Evolutionary conservation across 2,113 vertebrate genomes (phyloP), one percentile per base, ranked within the genome.

Genomic region (Microcebus ravelobensis): DNA sequence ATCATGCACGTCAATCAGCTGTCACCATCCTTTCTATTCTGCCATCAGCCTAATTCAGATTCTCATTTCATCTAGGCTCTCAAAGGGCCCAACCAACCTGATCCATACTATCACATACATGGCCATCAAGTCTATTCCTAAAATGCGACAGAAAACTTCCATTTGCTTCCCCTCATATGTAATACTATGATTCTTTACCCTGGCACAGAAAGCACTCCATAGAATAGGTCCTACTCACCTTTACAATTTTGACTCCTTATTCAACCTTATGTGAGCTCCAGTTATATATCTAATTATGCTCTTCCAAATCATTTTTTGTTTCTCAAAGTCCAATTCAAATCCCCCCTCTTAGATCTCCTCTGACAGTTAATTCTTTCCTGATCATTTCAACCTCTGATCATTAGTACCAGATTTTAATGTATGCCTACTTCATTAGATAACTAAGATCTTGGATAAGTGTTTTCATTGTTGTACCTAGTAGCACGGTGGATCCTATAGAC

Each of bases 151-250:
- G 29, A 45, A 87, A 70, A 83, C 4, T 48, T 48, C 29, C 3
- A 15, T 0, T 55, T 1, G 0, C 27, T 23, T 14, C 8, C 15
- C 12, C 48, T 4, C 6, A 2, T 71, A 13, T 21, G 0, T 27
- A 70, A 76, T 6, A 57, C 23, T 27, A 20, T 20, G 95, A 48
- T n/a, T 86, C 34, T 73, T 94, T 63, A 31, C n/a, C 2, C 52
- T 57, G 36, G 55, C n/a, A 79, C 45, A 48, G 52, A 45, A 85
- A 36, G 3, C 31, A 25, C 8, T 23, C 31, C 31, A n/a, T 13
- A 50, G 31, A 71, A 31, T 34, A 29, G 83, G 55, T 52, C 45
- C 23, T 82, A 34, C 17, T n/a, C 59, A 18, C 39, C 21, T 61
- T 91, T 57, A 31, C 67, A 52, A 63, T 71, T 65, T 39, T 55